These are phyloP conservation scores for Leistus spinibarbis DNA, from an alignment of 2,888 invertebrate species.

Conservation along the genomic window DNA sequence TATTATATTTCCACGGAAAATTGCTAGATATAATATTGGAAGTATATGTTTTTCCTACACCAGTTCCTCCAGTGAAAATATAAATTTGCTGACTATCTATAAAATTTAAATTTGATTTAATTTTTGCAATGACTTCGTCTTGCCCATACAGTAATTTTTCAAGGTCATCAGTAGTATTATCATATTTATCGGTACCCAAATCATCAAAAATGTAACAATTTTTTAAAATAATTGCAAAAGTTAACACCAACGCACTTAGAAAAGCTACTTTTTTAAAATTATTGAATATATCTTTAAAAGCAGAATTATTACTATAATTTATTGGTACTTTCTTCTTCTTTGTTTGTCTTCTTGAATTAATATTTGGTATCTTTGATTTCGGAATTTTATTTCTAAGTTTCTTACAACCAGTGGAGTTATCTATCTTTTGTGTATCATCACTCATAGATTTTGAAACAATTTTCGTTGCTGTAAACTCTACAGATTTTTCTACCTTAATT, in stretches of 20 bases:
- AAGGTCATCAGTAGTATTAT: conserved; percentile 27
- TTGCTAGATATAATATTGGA: conserved; percentile 47
- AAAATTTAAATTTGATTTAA: conserved; percentile 5
- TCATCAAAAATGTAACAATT: conserved; percentile 1
- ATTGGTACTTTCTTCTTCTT: neutral
- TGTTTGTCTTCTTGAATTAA: neutral
- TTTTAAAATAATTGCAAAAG: conserved; percentile 4
- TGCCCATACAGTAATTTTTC: conserved; percentile 29
- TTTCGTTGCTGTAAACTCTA: conserved; percentile 28
- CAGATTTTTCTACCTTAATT: conserved; percentile 2
- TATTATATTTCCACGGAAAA: conserved; percentile 42
- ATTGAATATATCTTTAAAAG: conserved; percentile 15
- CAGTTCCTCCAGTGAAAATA: conserved; percentile 48
- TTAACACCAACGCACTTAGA: conserved; percentile 5
- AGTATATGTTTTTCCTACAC: conserved; percentile 51
- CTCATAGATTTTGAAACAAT: conserved; percentile 21
- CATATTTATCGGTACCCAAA: conserved; percentile 9
- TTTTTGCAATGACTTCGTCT: conserved; percentile 1
- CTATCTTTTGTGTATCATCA: conserved; percentile 5
- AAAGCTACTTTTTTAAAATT: conserved; percentile 4
- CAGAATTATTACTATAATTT: neutral
- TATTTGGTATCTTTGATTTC: neutral
- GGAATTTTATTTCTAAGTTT: conserved; percentile 18
- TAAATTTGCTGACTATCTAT: conserved; percentile 41
- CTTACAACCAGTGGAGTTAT: neutral